Base-by-base conservation (phyloP, 2,888 invertebrate species). In the Euclidia mi region DNA sequence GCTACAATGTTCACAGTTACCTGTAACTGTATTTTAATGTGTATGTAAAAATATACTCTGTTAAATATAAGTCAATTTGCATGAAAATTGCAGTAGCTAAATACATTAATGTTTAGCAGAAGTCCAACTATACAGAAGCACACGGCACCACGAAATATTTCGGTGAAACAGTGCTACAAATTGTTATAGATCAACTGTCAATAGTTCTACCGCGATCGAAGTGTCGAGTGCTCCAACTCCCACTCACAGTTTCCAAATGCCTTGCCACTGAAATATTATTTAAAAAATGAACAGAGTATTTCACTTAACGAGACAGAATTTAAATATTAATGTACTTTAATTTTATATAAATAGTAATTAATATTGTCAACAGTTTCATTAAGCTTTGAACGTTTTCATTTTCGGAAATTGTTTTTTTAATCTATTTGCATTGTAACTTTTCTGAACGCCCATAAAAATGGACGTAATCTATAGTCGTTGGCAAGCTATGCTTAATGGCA, bases 291-390 rank as follows among this genome's bases (percentile, higher is more conserved):
- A 20, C n/a, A 40, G 7, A 40, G 25, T 12, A 25, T 40, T 40
- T 40, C 25, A 46, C 31, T 41, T 34, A 28, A 15, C 14, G 32
- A 56, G 32, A 34, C 2, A n/a, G n/a, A n/a, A 0, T 52, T 55
- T 58, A 42, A 55, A 57, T 55, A 51, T 63, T 37, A 53, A 69
- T 69, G 40, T 35, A 31, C 46, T 50, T 59, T 44, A 41, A 67
- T 52, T 46, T 52, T 59, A 69, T 69, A 60, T 59, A 59, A 67
- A 67, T 56, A 42, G 43, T 38, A 69, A 69, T 69, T 56, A 69
- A 48, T 47, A 41, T 38, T 67, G 65, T 56, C 65, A 69, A 64
- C 66, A 60, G 57, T 45, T 48, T 57, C 34, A 51, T 53, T 55
- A 41, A 37, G 35, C 28, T 45, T 15, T 38, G 35, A 50, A 52